Conservation (phyloP, 2,797 vertebrate genomes). For the Eulemur albifrons region DNA sequence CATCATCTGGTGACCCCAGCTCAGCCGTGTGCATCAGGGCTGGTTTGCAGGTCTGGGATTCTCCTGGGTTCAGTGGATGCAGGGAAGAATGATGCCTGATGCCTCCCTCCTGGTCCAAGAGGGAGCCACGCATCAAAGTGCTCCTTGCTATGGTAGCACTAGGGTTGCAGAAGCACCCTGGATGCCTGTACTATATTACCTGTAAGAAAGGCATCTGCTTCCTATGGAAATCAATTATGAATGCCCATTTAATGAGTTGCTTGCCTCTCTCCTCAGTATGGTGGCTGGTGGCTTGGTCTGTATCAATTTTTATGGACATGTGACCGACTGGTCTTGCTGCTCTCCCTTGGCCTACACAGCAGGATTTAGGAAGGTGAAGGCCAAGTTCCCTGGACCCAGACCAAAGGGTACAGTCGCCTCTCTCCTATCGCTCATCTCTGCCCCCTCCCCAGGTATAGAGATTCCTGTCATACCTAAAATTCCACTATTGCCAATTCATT, state of each 20-base stretch:
- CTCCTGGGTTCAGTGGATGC: background rate
- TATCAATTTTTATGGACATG: background rate
- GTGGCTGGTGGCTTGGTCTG: rapidly evolving
- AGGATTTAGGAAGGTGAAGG: background rate
- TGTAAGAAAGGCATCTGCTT: background rate
- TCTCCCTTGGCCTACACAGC: rapidly evolving
- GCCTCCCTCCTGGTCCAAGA: background rate
- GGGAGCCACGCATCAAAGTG: background rate
- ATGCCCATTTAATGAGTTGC: background rate
- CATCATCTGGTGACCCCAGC: background rate
- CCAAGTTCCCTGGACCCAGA: background rate
- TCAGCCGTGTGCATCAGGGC: background rate
- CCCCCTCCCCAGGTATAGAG: background rate
- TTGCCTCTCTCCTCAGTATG: background rate
- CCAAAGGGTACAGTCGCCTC: background rate
- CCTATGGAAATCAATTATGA: background rate
- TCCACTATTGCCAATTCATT: background rate
- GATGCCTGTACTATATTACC: background rate
- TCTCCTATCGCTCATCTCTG: background rate
- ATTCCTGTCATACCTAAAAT: background rate
- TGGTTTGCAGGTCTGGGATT: background rate
- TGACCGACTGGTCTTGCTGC: background rate
- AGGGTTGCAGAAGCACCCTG: background rate
- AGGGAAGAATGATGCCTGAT: background rate
- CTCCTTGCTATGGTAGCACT: rapidly evolving